These are phyloP conservation scores for Pseudoatta argentina DNA, from an alignment of 1,140 invertebrate genomes.

Conservation along the genomic window DNA sequence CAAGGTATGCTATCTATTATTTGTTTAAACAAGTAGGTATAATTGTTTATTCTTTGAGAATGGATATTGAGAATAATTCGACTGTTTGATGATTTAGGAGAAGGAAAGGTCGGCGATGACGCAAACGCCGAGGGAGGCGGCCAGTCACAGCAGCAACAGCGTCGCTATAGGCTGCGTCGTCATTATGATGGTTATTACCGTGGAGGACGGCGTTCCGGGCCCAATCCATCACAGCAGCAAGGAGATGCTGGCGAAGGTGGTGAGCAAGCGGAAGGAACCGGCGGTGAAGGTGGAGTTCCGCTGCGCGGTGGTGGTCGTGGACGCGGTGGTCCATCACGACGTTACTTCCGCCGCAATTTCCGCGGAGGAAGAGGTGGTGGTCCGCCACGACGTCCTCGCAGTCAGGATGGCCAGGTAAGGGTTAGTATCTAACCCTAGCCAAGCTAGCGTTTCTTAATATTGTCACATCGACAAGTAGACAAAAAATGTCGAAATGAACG, in stretches of 20 bases:
- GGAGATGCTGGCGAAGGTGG: constrained; percentile 81
- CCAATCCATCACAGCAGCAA: constrained; percentile 77
- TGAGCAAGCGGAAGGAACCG: constrained; percentile 80
- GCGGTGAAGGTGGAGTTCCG: constrained; percentile 82
- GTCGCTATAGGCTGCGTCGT: constrained; percentile 86
- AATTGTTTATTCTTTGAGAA: neutral
- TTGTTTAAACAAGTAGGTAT: neutral
- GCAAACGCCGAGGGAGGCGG: constrained; percentile 81
- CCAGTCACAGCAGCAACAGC: constrained; percentile 74
- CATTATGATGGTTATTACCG: constrained; percentile 84
- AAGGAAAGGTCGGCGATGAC: constrained; percentile 84
- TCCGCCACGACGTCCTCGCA: constrained; percentile 86
- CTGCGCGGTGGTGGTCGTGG: constrained; percentile 84
- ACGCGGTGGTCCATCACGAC: constrained; percentile 87
- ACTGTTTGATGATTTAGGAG: constrained; percentile 72
- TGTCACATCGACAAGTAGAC: neutral
- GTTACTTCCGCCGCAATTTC: constrained; percentile 89
- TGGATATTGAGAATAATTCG: neutral
- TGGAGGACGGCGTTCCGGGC: constrained; percentile 81
- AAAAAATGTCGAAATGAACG: neutral
- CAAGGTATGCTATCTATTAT: constrained; percentile 69
- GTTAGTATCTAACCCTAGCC: constrained; percentile 43
- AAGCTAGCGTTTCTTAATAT: neutral
- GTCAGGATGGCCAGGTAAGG: constrained; percentile 87
- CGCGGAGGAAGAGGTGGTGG: constrained; percentile 87